Evolutionary conservation across 1,140 invertebrate species (phyloP).

Genomic region (Acromyrmex heyeri): DNA sequence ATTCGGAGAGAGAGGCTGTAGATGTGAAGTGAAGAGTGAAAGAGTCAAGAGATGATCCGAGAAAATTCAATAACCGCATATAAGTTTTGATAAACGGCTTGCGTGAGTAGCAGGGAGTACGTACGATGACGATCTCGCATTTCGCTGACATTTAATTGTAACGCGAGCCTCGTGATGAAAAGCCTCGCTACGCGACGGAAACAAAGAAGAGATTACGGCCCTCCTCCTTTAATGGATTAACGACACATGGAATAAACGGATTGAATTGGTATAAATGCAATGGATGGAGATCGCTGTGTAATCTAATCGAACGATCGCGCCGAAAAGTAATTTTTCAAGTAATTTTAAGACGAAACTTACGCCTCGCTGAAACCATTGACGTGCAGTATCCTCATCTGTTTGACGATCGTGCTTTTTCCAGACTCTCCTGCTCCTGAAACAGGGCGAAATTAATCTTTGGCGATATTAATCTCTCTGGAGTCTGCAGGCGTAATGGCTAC

Average conservation of each 20-base stretch:
- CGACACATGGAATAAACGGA: slow-evolving; percentile 8
- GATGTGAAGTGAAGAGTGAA: no score
- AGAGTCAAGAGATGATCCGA: background rate
- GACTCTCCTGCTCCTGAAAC: slow-evolving; percentile 96
- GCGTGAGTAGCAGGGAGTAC: background rate
- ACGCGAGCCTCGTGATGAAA: slow-evolving; percentile 50
- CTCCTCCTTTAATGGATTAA: slow-evolving; percentile 53
- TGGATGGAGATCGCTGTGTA: background rate
- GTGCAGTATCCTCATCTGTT: slow-evolving; percentile 99
- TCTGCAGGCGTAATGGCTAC: no score
- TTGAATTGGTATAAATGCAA: no score
- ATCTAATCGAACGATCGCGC: no score
- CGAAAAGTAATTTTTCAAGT: slow-evolving; percentile 46
- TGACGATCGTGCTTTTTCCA: slow-evolving; percentile 99
- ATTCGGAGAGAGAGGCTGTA: background rate
- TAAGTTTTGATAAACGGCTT: slow-evolving; percentile 7
- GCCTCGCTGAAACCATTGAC: slow-evolving; percentile 99
- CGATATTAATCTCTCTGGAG: background rate
- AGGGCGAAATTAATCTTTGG: slow-evolving; percentile 60
- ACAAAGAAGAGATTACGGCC: slow-evolving; percentile 53
- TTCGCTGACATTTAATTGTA: slow-evolving; percentile 57
- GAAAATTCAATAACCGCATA: slow-evolving; percentile 12
- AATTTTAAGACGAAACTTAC: slow-evolving; percentile 86
- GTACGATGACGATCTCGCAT: slow-evolving; percentile 28
- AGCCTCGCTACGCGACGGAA: background rate